These are phyloP conservation scores for Cordilura impudica DNA, from an alignment of 2,888 invertebrate genomes.

Conservation along the genomic window DNA sequence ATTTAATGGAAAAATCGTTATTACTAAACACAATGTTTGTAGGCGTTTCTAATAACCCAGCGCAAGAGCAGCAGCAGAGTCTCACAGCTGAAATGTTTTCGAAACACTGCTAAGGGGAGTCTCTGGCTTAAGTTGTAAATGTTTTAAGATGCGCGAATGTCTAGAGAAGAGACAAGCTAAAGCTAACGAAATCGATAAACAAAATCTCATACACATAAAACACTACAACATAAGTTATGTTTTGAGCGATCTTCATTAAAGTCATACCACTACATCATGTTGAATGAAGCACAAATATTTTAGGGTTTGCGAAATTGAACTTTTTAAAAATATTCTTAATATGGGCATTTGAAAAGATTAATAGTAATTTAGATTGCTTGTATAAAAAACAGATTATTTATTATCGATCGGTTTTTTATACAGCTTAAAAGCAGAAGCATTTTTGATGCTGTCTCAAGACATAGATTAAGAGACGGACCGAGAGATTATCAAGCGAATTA, in stretches of 20 bases:
- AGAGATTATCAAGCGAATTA: too few species aligned
- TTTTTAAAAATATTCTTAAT: too few species aligned
- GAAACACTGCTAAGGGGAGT: background rate
- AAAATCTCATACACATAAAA: constrained; percentile 50
- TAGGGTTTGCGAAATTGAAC: background rate
- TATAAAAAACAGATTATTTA: too few species aligned
- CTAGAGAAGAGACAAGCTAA: constrained; percentile 23
- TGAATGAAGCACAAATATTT: background rate
- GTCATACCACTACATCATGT: constrained; percentile 35
- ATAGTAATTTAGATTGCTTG: too few species aligned
- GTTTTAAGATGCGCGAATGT: constrained; percentile 13
- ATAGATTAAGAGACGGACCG: too few species aligned
- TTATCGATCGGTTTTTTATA: too few species aligned
- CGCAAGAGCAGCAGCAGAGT: constrained; percentile 11
- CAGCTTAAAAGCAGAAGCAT: too few species aligned
- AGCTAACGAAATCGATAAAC: constrained; percentile 35
- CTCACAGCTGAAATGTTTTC: background rate
- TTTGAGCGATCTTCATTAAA: constrained; percentile 74
- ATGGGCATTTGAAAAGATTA: too few species aligned
- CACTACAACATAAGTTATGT: constrained; percentile 66
- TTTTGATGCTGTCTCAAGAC: too few species aligned
- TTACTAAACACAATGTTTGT: constrained; percentile 64
- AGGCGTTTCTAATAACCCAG: constrained; percentile 74
- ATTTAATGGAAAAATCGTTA: constrained; percentile 76
- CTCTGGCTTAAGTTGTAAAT: background rate